Base-by-base conservation (phyloP, 2,113 vertebrate species). In the Onychostoma macrolepis region DNA sequence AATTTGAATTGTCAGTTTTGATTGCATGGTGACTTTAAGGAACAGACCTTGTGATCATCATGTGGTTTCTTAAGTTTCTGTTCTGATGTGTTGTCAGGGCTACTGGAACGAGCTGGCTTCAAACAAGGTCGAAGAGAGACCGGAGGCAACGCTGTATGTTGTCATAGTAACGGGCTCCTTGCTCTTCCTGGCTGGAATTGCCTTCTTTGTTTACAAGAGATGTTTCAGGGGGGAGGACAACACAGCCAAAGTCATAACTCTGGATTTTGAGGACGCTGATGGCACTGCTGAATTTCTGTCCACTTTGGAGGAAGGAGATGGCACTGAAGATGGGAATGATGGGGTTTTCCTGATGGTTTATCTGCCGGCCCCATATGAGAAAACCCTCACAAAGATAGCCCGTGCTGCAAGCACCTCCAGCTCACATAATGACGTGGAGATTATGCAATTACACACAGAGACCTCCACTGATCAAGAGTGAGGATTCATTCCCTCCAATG, bases 281-380 rank as follows among this genome's bases (percentile, higher is more conserved):
- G 43, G 76, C 15, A 78, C 76, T 9, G 48, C 78, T 15, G 78
- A 61, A n/a, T 38, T 80, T 41, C 78, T 80, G 53, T 80, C 78
- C 30, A n/a, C 78, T 38, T 38, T 80, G 33, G 78, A 0, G 94
- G 96, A 94, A 85, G 88, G 92, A 81, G 90, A 92, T 82, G 90
- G 93, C 85, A 90, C 92, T 0, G 93, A 93, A 91, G 93, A 94
- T 1, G 56, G 69, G 9, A 87, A 89, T 0, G 95, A 96, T 1
- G 93, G 91, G 21, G 93, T 95, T 0, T 94, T 95, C 84, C 93
- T 95, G 81, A 93, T 94, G 0, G 83, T 93, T 8, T 95, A 95
- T 4, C 94, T 95, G 80, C 97, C 96, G 6, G 95, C 97, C 0
- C 96, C 96, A 0, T 98, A 98, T 0, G 96, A 97, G 81, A 96